Evolutionary conservation across 2,113 vertebrate species (phyloP), one percentile per base, ranked within the genome.

Genomic region (Zootoca vivipara): DNA sequence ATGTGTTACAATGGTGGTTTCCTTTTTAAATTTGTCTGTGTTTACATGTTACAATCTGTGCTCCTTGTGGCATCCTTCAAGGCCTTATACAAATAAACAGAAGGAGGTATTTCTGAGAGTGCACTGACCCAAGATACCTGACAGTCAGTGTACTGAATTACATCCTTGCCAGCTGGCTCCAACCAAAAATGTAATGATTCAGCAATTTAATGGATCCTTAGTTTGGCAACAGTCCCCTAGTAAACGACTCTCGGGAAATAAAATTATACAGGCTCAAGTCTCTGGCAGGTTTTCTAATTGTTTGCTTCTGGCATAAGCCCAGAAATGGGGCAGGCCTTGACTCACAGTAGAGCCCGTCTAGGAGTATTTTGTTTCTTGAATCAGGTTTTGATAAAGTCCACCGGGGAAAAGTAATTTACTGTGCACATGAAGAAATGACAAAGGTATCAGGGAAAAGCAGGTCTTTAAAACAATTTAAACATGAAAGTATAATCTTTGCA

Each of bases 121-220:
- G 30, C 87, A 64, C 30, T 94, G 89, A 95, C 92, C 87, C 78
- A 92, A 92, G 82, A 26, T 88, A 92, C 90, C 89, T 95, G 93
- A 93, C 90, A 94, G 93, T 90, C 82, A 94, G 84, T 89, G 88
- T 83, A 20, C 88, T 74, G 86, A 95, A 91, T 84, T 89, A 92
- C 65, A 94, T 85, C 88, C 64, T 85, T 94, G 93, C 92, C 96
- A 96, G 94, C 92, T 94, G 94, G 93, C 93, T 95, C 91, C 87
- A 88, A 83, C 7, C 86, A 89, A 91, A 92, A 93, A 90, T 91
- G 85, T 56, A 83, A 96, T 96, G 96, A 96, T 94, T 96, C 94
- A 94, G 96, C 95, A 95, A 94, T 95, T 95, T 93, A 95, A 96
- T 91, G 85, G 90, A 90, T 95, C 93, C 91, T 88, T 88, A 91